Evolutionary conservation across 2,888 invertebrate species (phyloP).

Genomic region (Heliconius cydno): DNA sequence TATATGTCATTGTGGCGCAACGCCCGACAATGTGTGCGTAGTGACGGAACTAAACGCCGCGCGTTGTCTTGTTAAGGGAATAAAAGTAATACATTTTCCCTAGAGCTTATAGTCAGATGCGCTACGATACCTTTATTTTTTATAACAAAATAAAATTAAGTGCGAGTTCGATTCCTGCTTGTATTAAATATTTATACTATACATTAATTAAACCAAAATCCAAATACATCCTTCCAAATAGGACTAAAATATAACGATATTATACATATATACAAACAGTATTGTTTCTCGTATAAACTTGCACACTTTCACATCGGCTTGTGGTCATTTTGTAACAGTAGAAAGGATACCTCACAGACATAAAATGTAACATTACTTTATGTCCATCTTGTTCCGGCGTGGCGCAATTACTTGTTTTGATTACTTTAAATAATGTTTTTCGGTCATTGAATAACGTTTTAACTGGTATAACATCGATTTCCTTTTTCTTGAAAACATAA

Average conservation of each 20-base stretch:
- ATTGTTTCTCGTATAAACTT: conserved; percentile 20
- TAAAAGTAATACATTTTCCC: background rate
- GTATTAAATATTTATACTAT: background rate
- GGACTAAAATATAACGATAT: background rate
- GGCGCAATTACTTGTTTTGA: conserved; percentile 39
- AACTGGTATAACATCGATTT: conserved; percentile 1
- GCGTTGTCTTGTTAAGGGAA: background rate
- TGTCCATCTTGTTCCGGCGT: conserved; percentile 40
- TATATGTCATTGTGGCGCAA: no score
- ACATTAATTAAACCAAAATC: background rate
- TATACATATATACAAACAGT: background rate
- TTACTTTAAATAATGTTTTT: conserved; percentile 26
- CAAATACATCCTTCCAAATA: background rate
- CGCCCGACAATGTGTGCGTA: background rate
- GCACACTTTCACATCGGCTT: conserved; percentile 39
- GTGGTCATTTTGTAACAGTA: conserved; percentile 45
- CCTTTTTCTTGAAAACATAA: background rate
- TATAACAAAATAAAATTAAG: background rate
- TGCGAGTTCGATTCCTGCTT: background rate
- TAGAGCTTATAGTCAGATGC: background rate
- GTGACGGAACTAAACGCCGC: background rate
- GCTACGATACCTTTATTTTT: background rate
- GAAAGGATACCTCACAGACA: conserved; percentile 45
- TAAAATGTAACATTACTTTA: conserved; percentile 45
- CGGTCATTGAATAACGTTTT: conserved; percentile 22